Evolutionary conservation across 2,797 vertebrate species (phyloP).

Genomic region (Echiichthys vipera): DNA sequence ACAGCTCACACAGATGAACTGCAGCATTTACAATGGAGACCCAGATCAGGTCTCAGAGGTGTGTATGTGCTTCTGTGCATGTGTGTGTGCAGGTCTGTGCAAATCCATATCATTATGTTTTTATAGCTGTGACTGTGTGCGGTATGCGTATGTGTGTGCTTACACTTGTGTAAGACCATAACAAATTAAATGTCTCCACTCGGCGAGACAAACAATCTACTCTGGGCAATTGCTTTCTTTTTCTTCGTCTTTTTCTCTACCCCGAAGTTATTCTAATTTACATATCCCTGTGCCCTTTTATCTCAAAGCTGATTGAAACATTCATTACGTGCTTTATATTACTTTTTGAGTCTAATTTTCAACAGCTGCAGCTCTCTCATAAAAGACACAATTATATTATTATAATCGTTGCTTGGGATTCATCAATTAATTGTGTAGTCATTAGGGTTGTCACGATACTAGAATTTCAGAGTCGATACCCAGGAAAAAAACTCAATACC

Average conservation of each 20-base stretch:
- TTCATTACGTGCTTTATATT: constrained; percentile 15
- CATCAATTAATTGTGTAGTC: constrained; percentile 2
- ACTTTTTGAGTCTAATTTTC: constrained; percentile 9
- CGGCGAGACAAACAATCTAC: constrained; percentile 42
- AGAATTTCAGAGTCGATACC: too few relatives aligned
- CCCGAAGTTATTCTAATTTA: constrained; percentile 9
- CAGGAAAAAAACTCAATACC: too few relatives aligned
- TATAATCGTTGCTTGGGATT: neutral
- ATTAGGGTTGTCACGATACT: too few relatives aligned
- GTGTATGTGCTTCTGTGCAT: constrained; percentile 2
- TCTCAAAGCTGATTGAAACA: constrained; percentile 29
- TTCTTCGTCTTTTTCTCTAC: neutral
- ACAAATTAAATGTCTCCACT: constrained; percentile 51
- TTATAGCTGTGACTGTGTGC: constrained; percentile 1
- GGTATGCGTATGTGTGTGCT: neutral
- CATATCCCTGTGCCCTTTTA: constrained; percentile 15
- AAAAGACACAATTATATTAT: neutral
- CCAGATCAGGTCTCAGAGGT: constrained; percentile 37
- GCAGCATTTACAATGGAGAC: constrained; percentile 51
- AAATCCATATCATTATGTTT: constrained; percentile 27
- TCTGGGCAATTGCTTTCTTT: constrained; percentile 16
- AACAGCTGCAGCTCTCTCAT: constrained; percentile 9
- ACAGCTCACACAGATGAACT: constrained; percentile 60
- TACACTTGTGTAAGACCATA: constrained; percentile 31
- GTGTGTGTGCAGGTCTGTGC: constrained; percentile 4